Conservation (phyloP, 2,888 invertebrate genomes). For the Slavum lentiscoides region DNA sequence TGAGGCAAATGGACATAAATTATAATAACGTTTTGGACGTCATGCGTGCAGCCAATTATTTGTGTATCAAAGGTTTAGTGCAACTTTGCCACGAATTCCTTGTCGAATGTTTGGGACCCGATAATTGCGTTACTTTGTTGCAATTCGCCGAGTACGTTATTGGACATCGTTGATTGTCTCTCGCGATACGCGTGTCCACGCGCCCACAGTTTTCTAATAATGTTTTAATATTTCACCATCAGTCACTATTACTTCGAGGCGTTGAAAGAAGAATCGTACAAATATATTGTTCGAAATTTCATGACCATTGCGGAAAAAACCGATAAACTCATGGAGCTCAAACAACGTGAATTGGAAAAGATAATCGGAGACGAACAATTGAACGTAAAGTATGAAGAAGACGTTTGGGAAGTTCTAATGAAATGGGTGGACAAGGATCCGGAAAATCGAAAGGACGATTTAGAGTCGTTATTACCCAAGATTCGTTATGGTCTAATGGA, state of each 20-base stretch:
- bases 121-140: conserved; percentile 83
- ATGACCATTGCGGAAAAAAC: conserved; percentile 20
- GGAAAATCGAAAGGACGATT: conserved; percentile 12
- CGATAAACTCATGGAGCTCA: conserved; percentile 45
- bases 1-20: conserved; percentile 75
- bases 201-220: too few relatives aligned
- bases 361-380: conserved; percentile 50
- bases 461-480: conserved; percentile 41
- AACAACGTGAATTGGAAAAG: conserved; percentile 20
- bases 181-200: too few relatives aligned
- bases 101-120: conserved; percentile 69
- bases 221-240: not conserved
- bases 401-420: conserved; percentile 52
- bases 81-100: conserved; percentile 80
- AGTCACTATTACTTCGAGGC: conserved; percentile 21
- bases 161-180: too few relatives aligned
- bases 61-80: conserved; percentile 80
- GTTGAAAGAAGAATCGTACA: not conserved
- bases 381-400: conserved; percentile 54
- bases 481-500: conserved; percentile 54
- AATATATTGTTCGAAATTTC: conserved; percentile 28
- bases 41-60: conserved; percentile 83
- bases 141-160: conserved; percentile 72
- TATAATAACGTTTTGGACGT: conserved; percentile 80
- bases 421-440: conserved; percentile 52